phyloP scores from a whole-genome alignment of 2,113 vertebrate genomes.

The Eulemur macaco region DNA sequence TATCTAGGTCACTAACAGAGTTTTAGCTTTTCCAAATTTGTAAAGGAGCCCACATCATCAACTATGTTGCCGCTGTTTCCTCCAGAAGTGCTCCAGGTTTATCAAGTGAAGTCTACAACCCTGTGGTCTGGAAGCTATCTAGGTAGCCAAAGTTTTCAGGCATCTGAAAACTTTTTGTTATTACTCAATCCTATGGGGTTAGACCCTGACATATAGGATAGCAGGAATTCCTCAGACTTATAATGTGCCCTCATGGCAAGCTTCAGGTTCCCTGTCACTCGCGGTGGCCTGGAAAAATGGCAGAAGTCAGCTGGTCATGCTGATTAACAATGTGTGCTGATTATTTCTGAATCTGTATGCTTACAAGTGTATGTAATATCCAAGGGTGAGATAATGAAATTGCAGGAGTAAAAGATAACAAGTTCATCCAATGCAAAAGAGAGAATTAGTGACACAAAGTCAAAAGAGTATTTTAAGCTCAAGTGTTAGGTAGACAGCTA shows the following conservation, averaged over 20 bases:
- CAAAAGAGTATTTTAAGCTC: background rate
- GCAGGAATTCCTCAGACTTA: background rate
- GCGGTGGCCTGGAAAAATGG: background rate
- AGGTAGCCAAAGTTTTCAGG: background rate
- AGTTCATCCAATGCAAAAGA: background rate
- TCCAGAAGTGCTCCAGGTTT: background rate
- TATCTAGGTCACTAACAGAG: background rate
- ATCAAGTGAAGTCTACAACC: background rate
- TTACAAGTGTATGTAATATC: no score
- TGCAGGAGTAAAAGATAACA: background rate
- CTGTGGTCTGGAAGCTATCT: background rate
- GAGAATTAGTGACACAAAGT: background rate
- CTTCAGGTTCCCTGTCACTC: background rate
- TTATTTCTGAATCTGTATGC: background rate
- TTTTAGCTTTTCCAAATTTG: background rate
- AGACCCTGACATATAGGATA: background rate
- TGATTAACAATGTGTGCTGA: fast-evolving
- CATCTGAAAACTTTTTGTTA: background rate
- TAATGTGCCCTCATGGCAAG: background rate
- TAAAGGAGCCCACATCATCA: background rate
- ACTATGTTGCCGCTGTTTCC: background rate
- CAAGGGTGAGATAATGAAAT: background rate
- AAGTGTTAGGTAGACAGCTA: background rate
- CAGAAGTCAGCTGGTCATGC: background rate
- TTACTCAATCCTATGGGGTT: background rate